phyloP scores from a whole-genome alignment of 2,888 invertebrate species.

The Diloba caeruleocephala region DNA sequence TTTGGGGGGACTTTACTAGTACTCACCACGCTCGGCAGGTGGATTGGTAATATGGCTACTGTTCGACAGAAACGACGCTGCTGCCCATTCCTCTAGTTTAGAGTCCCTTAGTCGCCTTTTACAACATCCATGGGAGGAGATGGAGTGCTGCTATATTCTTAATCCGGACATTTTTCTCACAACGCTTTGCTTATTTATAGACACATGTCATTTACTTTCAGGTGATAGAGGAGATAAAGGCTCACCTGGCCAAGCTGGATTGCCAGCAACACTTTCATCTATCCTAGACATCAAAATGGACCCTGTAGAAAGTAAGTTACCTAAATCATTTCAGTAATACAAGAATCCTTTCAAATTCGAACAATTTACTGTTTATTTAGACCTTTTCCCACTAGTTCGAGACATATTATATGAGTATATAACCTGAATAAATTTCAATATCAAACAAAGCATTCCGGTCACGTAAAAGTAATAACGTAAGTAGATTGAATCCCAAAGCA shows the following conservation, averaged over 20 bases:
- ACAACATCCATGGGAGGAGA: too few species aligned
- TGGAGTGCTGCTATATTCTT: too few species aligned
- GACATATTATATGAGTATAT: slow-evolving; percentile 54
- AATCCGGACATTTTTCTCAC: too few species aligned
- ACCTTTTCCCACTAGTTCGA: slow-evolving; percentile 54
- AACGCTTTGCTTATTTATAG: not conserved
- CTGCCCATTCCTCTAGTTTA: too few species aligned
- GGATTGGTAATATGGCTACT: too few species aligned
- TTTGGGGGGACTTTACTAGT: too few species aligned
- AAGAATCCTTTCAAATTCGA: slow-evolving; percentile 47
- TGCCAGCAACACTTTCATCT: slow-evolving; percentile 90
- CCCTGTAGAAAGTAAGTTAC: slow-evolving; percentile 65
- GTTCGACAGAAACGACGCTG: too few species aligned
- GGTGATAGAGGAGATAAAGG: slow-evolving; percentile 92
- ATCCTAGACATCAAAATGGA: slow-evolving; percentile 61
- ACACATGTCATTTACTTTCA: slow-evolving; percentile 13
- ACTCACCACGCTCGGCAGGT: too few species aligned
- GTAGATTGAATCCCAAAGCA: slow-evolving; percentile 77
- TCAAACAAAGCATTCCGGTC: slow-evolving; percentile 69
- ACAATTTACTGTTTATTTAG: slow-evolving; percentile 62
- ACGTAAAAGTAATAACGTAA: slow-evolving; percentile 77
- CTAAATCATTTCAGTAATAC: slow-evolving; percentile 23
- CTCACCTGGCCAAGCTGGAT: slow-evolving; percentile 93
- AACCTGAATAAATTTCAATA: slow-evolving; percentile 73
- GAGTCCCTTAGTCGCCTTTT: too few species aligned